A percentile compares a stretch with the other conserved stretches of the same genome.
Evolutionary conservation across 2,797 vertebrate genomes (phyloP).

Genomic region (Orientallactaga sibirica): DNA sequence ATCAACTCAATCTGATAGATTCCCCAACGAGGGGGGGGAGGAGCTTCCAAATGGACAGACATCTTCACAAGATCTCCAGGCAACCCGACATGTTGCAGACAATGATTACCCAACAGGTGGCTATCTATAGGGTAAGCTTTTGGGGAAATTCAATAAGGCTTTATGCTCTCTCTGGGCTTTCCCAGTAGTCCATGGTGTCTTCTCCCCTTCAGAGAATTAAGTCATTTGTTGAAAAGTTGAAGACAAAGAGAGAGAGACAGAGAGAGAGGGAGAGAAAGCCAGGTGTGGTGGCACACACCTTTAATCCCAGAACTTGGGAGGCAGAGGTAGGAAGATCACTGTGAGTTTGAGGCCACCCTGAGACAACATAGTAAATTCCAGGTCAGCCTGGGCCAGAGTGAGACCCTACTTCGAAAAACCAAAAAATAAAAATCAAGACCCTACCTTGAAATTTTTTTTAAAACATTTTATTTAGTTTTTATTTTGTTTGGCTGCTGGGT

Average conservation of each 20-base stretch:
- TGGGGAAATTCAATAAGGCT: conserved; percentile 27
- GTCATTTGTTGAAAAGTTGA: conserved; percentile 47
- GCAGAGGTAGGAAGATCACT: no score
- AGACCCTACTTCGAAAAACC: no score
- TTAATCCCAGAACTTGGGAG: no score
- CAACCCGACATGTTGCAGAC: background rate
- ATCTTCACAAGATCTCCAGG: conserved; percentile 32
- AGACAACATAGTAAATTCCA: no score
- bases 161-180: conserved; percentile 36
- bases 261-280: no score
- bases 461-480: no score
- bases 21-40: background rate
- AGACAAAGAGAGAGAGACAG: background rate
- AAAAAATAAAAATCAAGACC: no score
- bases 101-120: conserved; percentile 3
- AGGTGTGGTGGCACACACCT: no score
- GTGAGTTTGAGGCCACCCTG: no score
- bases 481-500: background rate
- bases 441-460: no score
- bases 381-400: no score
- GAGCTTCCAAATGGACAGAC: conserved; percentile 34
- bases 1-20: background rate
- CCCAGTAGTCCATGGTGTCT: background rate
- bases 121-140: background rate
- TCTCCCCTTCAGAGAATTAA: background rate